Evolutionary conservation across 35 echinoderm and acorn worm genomes (phyloP).

Genomic region (Amphiura filiformis): DNA sequence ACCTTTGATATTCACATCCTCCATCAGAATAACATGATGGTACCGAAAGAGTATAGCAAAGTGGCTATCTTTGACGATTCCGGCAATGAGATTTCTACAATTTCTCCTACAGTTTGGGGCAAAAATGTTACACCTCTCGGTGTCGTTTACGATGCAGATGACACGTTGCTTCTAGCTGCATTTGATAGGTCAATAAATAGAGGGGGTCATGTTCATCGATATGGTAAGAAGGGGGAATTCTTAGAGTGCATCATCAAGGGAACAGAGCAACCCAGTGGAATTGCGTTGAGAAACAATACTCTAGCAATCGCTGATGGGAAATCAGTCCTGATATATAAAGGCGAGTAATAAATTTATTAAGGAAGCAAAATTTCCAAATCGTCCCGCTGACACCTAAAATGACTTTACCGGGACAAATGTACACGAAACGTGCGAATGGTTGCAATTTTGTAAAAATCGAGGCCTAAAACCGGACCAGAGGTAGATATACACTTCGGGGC

Average conservation of each 20-base stretch:
- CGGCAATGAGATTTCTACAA: background rate
- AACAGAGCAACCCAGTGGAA: background rate
- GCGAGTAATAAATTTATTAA: too few species aligned
- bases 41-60: background rate
- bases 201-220: too few species aligned
- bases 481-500: too few species aligned
- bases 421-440: too few species aligned
- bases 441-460: too few species aligned
- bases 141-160: background rate
- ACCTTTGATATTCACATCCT: background rate
- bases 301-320: background rate
- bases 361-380: too few species aligned
- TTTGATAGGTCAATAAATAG: too few species aligned
- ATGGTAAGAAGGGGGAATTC: background rate
- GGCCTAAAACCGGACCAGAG: too few species aligned
- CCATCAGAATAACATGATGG: too few species aligned
- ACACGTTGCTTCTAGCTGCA: background rate
- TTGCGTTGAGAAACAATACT: background rate
- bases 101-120: background rate
- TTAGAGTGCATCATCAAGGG: background rate
- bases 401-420: too few species aligned
- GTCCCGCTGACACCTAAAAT: too few species aligned
- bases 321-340: background rate
- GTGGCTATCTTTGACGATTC: background rate
- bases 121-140: background rate